Evolutionary conservation across 2,113 vertebrate species (phyloP).

Genomic region (Hydrochoerus hydrochaeris): DNA sequence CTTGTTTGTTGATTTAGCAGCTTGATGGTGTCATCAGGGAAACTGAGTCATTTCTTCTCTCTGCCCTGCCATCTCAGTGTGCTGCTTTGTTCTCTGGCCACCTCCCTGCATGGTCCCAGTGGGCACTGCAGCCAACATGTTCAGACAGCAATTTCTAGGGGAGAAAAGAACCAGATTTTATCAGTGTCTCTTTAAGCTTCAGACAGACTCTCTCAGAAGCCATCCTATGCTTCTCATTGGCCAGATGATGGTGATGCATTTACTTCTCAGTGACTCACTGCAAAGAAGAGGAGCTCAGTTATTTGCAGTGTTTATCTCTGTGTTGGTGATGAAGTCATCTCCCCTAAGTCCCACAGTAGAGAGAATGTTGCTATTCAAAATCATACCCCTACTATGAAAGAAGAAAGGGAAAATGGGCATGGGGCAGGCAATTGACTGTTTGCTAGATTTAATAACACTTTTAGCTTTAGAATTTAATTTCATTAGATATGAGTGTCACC

Average conservation of each 20-base stretch:
- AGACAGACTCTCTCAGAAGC: background rate
- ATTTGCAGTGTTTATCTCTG: background rate
- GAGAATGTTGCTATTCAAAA: background rate
- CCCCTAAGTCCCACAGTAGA: background rate
- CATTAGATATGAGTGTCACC: background rate
- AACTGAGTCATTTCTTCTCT: too few species aligned
- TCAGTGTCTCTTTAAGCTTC: background rate
- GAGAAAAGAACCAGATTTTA: background rate
- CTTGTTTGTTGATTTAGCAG: background rate
- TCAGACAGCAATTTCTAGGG: background rate
- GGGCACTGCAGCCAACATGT: background rate
- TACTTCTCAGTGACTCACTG: background rate
- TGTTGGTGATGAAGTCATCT: background rate
- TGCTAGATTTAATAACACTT: background rate
- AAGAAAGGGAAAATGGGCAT: background rate
- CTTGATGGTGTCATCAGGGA: background rate
- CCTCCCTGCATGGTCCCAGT: too few species aligned
- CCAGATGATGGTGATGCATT: background rate
- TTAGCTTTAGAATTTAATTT: background rate
- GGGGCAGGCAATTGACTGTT: background rate
- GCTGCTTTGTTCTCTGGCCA: background rate
- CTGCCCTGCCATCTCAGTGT: background rate
- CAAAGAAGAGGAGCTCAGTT: background rate
- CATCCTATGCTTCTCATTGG: background rate
- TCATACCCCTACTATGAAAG: background rate